Percentiles rank a stretch among this genome's conserved stretches.
phyloP scores from a whole-genome alignment of 2,113 vertebrate species.

The Pomatostomus ruficeps region DNA sequence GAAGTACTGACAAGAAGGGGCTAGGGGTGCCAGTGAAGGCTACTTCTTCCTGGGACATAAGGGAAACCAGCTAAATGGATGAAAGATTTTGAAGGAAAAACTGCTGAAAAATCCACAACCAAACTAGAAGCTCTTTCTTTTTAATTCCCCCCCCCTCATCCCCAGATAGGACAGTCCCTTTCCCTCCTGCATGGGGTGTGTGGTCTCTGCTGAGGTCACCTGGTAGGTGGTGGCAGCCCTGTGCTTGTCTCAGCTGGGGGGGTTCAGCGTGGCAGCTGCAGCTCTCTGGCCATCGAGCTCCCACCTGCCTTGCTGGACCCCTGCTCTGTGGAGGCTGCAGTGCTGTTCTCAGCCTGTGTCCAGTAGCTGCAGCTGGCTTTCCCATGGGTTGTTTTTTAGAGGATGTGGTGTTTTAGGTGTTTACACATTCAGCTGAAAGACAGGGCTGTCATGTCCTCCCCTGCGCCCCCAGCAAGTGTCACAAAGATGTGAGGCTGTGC shows the following conservation, averaged over 20 bases:
- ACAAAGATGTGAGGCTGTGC: fast-evolving
- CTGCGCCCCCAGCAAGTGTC: background rate
- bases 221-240: background rate
- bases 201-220: background rate
- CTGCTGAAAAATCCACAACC: background rate
- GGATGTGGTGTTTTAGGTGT: background rate
- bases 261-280: background rate
- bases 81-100: background rate
- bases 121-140: background rate
- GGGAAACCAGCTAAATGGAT: background rate
- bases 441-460: background rate
- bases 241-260: background rate
- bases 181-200: background rate
- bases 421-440: background rate
- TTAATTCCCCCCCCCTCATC: background rate
- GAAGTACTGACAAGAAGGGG: background rate
- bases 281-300: background rate
- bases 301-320: background rate
- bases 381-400: background rate
- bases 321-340: background rate
- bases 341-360: background rate
- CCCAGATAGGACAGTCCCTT: background rate
- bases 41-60: background rate
- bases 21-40: background rate
- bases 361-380: background rate